Base-by-base conservation (phyloP, 2,797 vertebrate species). In the Epinephelus malabaricus region DNA sequence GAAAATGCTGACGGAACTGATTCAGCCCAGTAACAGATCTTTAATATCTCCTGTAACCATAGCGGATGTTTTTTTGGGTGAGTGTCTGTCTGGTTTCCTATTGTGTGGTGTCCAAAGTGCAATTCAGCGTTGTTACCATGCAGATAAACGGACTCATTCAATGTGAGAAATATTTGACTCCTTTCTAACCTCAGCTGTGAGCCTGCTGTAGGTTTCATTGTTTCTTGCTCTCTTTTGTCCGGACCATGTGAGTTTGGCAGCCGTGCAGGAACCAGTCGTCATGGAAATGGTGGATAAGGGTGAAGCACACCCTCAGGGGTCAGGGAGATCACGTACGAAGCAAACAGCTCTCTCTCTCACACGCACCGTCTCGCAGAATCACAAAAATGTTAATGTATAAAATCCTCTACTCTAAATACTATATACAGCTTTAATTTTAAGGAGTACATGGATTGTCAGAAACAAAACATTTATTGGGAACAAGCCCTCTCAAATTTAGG, bases 201-300 rank as follows among this genome's bases (percentile, higher is more conserved):
- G 40, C 23, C 53, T 21, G 63, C 45, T 58, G 73, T 14, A 18
- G 27, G 55, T 77, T 46, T 79, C 55, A 15, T 12, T 64, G 47
- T 27, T 54, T 19, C 65, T 65, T 65, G 56, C 56, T 17, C 79
- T 82, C 66, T 40, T 83, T 85, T 82, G 61, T 83, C 6, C 30
- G 53, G 21, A 55, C 58, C 40, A 40, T 62, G 54, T 74, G 6
- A 73, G 65, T 59, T 68, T 83, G 82, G 69, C 70, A 62, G 72
- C 40, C 14, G 12, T 18, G 40, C 58, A 69, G 27, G 46, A 65
- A 46, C 45, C 54, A 69, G 56, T 82, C 21, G 68, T 45, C 74
- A 73, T 79, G 76, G 70, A 78, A 82, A 89, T 68, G 51, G 15
- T 60, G 62, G 45, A 66, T 62, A 71, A 49, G 43, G 50, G 13